phyloP scores from a whole-genome alignment of 2,888 invertebrate genomes.

The Limnephilus marmoratus region DNA sequence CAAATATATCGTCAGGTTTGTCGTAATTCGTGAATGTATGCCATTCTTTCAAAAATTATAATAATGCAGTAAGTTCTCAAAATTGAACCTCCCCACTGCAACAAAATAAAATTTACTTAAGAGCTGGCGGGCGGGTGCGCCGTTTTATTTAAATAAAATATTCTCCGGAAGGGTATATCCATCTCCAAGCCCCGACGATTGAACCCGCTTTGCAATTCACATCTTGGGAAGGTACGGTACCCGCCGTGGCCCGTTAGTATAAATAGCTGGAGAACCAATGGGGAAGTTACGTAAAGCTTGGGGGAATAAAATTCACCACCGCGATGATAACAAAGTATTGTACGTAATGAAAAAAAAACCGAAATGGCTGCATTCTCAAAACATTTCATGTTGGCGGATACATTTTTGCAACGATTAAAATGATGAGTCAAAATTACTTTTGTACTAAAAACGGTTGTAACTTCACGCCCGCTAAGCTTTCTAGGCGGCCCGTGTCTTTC shows the following conservation, averaged over 20 bases:
- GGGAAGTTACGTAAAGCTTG: background rate
- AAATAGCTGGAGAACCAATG: conserved; percentile 35
- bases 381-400: background rate
- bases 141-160: conserved; percentile 44
- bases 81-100: conserved; percentile 18
- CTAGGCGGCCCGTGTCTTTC: background rate
- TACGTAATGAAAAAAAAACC: background rate
- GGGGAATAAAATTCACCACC: background rate
- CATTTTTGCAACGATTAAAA: no score
- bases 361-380: background rate
- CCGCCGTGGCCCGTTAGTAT: conserved; percentile 43
- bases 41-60: background rate
- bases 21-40: background rate
- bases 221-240: conserved; percentile 26
- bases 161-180: background rate
- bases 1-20: no score
- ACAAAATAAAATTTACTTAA: conserved; percentile 16
- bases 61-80: background rate
- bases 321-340: background rate
- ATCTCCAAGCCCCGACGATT: conserved; percentile 6
- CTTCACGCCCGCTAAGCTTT: background rate
- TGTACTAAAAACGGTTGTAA: background rate
- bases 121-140: conserved; percentile 4
- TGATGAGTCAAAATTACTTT: no score
- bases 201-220: conserved; percentile 53